Conservation (phyloP, 2,113 vertebrate species). For the Emydocephalus ijimae region DNA sequence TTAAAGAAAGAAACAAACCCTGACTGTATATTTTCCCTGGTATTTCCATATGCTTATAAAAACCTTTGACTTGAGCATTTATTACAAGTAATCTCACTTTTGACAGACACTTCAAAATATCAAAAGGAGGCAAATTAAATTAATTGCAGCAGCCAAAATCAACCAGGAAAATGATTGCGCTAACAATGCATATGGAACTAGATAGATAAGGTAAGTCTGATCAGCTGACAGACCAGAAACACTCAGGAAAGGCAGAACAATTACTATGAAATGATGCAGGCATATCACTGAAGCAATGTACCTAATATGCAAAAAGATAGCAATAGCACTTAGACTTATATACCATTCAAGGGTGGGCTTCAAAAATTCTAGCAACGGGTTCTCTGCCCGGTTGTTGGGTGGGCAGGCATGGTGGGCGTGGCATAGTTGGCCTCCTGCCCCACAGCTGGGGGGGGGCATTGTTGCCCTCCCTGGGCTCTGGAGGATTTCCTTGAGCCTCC, state of each 20-base stretch:
- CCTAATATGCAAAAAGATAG: not conserved
- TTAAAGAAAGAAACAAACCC: slow-evolving; percentile 15
- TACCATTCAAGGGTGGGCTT: not conserved
- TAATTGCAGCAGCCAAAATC: slow-evolving; percentile 6
- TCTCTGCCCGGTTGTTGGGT: no score
- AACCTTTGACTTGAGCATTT: slow-evolving; percentile 42
- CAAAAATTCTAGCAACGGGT: no score
- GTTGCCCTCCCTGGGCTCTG: no score
- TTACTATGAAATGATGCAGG: not conserved
- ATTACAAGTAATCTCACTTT: slow-evolving; percentile 40
- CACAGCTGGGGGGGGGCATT: no score
- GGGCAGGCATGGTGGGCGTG: no score
- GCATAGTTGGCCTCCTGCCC: no score
- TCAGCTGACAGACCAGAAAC: not conserved
- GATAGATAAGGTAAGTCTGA: not conserved
- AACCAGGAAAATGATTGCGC: not conserved
- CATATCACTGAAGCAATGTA: not conserved
- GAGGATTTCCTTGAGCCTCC: no score
- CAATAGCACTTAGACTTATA: not conserved
- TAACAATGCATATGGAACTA: not conserved
- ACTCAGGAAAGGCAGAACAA: not conserved
- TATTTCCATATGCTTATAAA: slow-evolving; percentile 61
- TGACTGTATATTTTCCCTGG: slow-evolving; percentile 56
- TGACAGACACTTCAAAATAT: slow-evolving; percentile 39
- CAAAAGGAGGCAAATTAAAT: slow-evolving; percentile 15